phyloP scores from a whole-genome alignment of 1,140 invertebrate species.

The Spodoptera frugiperda region DNA sequence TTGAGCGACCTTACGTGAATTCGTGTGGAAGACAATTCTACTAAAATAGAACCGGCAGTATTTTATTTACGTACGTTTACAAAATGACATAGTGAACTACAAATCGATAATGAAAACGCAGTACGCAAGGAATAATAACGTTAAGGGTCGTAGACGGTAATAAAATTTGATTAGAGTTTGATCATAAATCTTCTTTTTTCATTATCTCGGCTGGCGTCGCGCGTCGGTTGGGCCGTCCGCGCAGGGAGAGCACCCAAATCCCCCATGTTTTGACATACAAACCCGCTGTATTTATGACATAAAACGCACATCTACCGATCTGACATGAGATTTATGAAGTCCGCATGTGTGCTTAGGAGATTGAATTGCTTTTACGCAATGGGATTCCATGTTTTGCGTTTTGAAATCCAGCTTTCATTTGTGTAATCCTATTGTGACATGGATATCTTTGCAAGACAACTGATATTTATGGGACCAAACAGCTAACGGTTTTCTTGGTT shows the following conservation, averaged over 20 bases:
- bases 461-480: constrained; percentile 2
- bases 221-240: constrained; percentile 62
- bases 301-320: constrained; percentile 70
- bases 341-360: constrained; percentile 79
- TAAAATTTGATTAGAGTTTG: constrained; percentile 83
- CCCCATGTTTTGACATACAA: constrained; percentile 84
- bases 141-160: constrained; percentile 71
- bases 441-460: constrained; percentile 8
- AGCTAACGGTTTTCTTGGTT: background rate
- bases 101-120: constrained; percentile 59
- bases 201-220: constrained; percentile 76
- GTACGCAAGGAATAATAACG: constrained; percentile 56
- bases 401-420: constrained; percentile 45
- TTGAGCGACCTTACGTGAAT: too few relatives aligned
- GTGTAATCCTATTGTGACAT: constrained; percentile 37
- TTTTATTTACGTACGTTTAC: background rate
- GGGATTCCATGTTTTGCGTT: constrained; percentile 55
- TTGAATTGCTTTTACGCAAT: constrained; percentile 77
- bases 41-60: background rate
- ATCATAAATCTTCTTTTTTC: constrained; percentile 85
- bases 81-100: constrained; percentile 60
- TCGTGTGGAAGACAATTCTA: background rate
- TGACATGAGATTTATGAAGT: constrained; percentile 84
- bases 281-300: constrained; percentile 80
- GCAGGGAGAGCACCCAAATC: constrained; percentile 72